These are phyloP conservation scores for Scelioninae gen. 1 DNA, from an alignment of 2,888 invertebrate species.

Conservation along the genomic window DNA sequence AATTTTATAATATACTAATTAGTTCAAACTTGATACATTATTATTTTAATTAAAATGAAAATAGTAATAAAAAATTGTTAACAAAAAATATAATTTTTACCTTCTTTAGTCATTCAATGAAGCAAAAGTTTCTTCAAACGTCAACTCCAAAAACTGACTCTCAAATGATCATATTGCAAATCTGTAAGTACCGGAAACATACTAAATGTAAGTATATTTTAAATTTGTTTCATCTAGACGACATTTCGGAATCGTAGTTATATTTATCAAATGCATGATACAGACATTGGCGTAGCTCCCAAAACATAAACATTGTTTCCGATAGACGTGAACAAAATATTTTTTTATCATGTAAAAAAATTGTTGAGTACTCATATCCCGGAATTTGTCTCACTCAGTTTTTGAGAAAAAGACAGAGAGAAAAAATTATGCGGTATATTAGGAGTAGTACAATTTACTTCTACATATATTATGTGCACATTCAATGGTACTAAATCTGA, in stretches of 20 bases:
- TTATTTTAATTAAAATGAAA: no score
- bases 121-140: neutral
- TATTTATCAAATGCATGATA: slow-evolving; percentile 48
- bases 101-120: no score
- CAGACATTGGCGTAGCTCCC: slow-evolving; percentile 41
- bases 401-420: no score
- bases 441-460: slow-evolving; percentile 15
- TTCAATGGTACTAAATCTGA: slow-evolving; percentile 46
- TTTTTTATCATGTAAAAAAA: neutral
- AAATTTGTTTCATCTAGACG: slow-evolving; percentile 61
- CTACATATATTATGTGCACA: slow-evolving; percentile 36
- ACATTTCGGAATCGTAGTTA: slow-evolving; percentile 57
- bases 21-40: no score
- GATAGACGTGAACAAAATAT: slow-evolving; percentile 1
- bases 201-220: slow-evolving; percentile 53
- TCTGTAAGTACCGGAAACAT: slow-evolving; percentile 52
- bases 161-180: slow-evolving; percentile 14
- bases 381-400: no score
- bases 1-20: no score
- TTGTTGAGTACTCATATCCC: neutral
- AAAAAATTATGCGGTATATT: neutral
- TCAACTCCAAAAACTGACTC: slow-evolving; percentile 3
- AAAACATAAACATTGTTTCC: slow-evolving; percentile 50
- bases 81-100: no score
- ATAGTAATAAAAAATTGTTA: no score